A percentile compares a stretch with the other conserved stretches of the same genome.
These are phyloP conservation scores for Cryptosula pallasiana DNA, from an alignment of 2,888 invertebrate genomes.

Conservation along the genomic window DNA sequence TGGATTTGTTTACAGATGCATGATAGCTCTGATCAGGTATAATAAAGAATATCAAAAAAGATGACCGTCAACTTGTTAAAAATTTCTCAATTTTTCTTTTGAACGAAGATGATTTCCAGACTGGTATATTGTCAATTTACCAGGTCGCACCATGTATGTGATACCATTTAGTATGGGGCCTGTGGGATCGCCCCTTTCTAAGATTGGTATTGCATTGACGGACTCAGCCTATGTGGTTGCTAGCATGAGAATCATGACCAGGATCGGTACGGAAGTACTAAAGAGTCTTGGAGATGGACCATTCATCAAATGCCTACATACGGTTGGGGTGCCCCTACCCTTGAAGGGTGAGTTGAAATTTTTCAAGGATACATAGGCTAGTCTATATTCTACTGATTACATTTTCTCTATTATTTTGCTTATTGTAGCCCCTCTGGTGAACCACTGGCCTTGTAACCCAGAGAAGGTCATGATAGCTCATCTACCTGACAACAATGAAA, in stretches of 20 bases:
- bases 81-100: too few species aligned
- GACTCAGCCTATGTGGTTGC: constrained; percentile 97
- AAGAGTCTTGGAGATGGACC: constrained; percentile 60
- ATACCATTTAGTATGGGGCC: constrained; percentile 99
- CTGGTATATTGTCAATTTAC: too few species aligned
- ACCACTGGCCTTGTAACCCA: constrained; percentile 93
- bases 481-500: constrained; percentile 74
- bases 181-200: constrained; percentile 85
- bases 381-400: too few species aligned
- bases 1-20: too few species aligned
- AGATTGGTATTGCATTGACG: constrained; percentile 91
- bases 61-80: too few species aligned
- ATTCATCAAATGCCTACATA: constrained; percentile 87
- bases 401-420: too few species aligned
- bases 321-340: constrained; percentile 75
- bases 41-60: too few species aligned
- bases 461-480: constrained; percentile 88
- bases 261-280: constrained; percentile 70
- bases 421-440: too few species aligned
- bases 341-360: too few species aligned
- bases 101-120: too few species aligned
- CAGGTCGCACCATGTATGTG: constrained; percentile 89
- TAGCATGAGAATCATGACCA: constrained; percentile 95
- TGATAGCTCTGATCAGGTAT: too few species aligned
- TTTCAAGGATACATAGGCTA: too few species aligned